Evolutionary conservation across 2,113 vertebrate genomes (phyloP), one percentile per base, ranked within the genome.

Genomic region (Ictidomys tridecemlineatus): DNA sequence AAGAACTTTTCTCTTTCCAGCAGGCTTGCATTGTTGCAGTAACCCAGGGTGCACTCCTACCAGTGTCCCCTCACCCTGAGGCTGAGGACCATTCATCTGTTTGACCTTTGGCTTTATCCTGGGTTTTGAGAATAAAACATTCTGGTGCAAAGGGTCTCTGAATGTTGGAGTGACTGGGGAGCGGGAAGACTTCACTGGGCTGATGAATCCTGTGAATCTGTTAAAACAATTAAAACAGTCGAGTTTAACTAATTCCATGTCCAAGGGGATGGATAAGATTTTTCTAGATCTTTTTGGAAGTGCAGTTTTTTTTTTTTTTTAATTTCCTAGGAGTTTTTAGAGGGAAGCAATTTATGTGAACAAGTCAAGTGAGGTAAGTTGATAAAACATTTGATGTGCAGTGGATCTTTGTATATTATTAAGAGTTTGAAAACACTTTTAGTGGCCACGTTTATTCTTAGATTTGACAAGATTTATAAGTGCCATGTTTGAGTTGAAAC

Each of bases 1-100:
- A 80, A 85, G n/a, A 5, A 37, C 4, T 10, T 7, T 63, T 78
- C n/a, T 26, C 4, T 34, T 61, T 61, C 14, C 12, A 8, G 8
- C 74, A 78, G 48, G 20, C 85, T 34, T 8, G 48, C 1, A 37
- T 32, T 79, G 30, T 26, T 32, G 12, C 17, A 0, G 14, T 34
- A 2, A 1, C 0, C 10, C 26, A 10, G 4, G 42, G 16, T 3
- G 0, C 3, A 0, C 32, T 7, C 30, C 24, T 48, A 32, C 16
- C n/a, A 65, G 7, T 0, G 22, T 2, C 6, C 11, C 73, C 20
- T 24, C 17, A 34, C 4, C 0, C 0, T 32, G 30, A 48, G 4
- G 51, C 28, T 24, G n/a, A n/a, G 12, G 2, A 3, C 17, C 3
- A 3, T 34, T 73, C 18, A 39, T 79, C 30, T 91, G 39, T 58